A percentile compares a stretch with the other conserved stretches of the same genome.
Conservation (phyloP, 2,888 invertebrate species). For the Acanthosepion pharaonis region DNA sequence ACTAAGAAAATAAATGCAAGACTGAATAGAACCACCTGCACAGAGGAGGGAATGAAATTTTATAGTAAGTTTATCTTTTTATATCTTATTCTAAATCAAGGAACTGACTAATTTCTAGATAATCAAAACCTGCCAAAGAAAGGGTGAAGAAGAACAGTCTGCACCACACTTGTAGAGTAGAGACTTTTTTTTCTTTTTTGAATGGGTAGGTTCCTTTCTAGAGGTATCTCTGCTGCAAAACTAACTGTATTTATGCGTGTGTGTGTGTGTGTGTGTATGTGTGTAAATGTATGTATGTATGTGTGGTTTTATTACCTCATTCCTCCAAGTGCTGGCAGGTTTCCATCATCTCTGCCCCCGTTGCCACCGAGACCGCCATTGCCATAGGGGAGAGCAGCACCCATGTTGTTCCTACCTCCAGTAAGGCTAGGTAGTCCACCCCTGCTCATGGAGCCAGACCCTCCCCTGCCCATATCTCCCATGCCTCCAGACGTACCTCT, state of each 20-base stretch:
- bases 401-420: slow-evolving; percentile 46
- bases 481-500: slow-evolving; percentile 44
- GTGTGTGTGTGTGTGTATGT: too few relatives aligned
- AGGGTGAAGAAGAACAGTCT: neutral
- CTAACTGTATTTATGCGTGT: too few relatives aligned
- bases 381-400: neutral
- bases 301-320: slow-evolving; percentile 37
- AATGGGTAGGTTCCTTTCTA: slow-evolving; percentile 41
- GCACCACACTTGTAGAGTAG: neutral
- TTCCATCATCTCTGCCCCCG: slow-evolving; percentile 44
- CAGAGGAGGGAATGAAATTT: neutral
- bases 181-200: neutral
- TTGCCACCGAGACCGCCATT: slow-evolving; percentile 55
- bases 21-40: slow-evolving; percentile 21
- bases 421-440: slow-evolving; percentile 46
- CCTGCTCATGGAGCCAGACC: slow-evolving; percentile 47
- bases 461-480: slow-evolving; percentile 46
- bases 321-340: slow-evolving; percentile 40
- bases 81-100: neutral
- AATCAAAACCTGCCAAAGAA: neutral
- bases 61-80: neutral
- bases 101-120: neutral
- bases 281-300: neutral
- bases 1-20: neutral
- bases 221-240: slow-evolving; percentile 42